Evolutionary conservation across 2,888 invertebrate genomes (phyloP).

Genomic region (Pseudolycoriella hygida): DNA sequence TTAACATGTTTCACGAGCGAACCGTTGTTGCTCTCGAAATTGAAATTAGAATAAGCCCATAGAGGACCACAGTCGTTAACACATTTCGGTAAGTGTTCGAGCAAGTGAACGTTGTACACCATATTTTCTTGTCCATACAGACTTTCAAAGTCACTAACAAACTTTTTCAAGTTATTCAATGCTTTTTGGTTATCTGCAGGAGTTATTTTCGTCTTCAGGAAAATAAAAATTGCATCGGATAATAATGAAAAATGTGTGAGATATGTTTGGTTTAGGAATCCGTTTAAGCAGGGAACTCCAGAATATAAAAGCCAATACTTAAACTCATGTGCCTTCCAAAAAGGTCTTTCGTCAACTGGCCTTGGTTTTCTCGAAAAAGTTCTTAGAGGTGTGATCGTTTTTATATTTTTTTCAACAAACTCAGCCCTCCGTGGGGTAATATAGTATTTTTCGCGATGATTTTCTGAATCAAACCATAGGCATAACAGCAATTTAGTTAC

Average conservation of each 20-base stretch:
- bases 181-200: background rate
- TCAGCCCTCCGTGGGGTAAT: too few species aligned
- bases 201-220: background rate
- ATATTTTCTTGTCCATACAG: slow-evolving; percentile 5
- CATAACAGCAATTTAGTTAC: too few species aligned
- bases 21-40: background rate
- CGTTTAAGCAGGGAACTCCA: background rate
- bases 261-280: background rate
- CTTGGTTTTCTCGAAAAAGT: too few species aligned
- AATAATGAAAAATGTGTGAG: background rate
- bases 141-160: background rate
- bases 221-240: slow-evolving; percentile 1
- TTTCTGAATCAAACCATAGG: too few species aligned
- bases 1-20: background rate
- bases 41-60: slow-evolving; percentile 2
- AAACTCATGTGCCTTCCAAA: too few species aligned
- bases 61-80: slow-evolving; percentile 2
- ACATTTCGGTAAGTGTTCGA: background rate
- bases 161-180: background rate
- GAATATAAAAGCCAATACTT: too few species aligned
- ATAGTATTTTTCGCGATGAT: too few species aligned
- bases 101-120: slow-evolving; percentile 4
- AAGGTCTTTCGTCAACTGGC: too few species aligned
- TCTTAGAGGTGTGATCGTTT: too few species aligned
- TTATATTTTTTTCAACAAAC: too few species aligned